phyloP scores from a whole-genome alignment of 2,797 vertebrate species.

The Karalla daura region DNA sequence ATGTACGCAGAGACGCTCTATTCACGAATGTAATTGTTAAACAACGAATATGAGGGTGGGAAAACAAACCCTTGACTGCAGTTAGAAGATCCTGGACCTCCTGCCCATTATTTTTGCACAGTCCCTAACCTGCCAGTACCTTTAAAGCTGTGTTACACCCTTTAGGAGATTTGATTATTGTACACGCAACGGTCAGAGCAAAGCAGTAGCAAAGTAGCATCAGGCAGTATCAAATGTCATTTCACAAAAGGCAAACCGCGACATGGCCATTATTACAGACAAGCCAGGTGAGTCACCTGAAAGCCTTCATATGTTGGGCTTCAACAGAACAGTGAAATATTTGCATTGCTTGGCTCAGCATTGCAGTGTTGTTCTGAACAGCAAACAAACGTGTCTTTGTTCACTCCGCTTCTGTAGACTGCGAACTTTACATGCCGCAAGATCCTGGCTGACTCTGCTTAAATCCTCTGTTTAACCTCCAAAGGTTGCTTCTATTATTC shows the following conservation, averaged over 20 bases:
- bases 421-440: constrained; percentile 1
- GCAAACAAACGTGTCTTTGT: constrained; percentile 1
- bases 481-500: background rate
- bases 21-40: too few relatives aligned
- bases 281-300: constrained; percentile 2
- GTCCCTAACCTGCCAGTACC: constrained; percentile 6
- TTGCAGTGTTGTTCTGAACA: background rate
- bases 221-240: too few relatives aligned
- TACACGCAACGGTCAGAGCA: background rate
- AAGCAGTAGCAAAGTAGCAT: background rate
- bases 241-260: too few relatives aligned
- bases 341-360: constrained; percentile 5
- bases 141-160: background rate
- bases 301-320: background rate
- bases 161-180: background rate
- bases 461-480: constrained; percentile 25
- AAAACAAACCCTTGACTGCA: too few relatives aligned
- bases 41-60: too few relatives aligned
- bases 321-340: constrained; percentile 7
- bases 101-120: constrained; percentile 38
- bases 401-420: background rate
- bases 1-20: too few relatives aligned
- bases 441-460: constrained; percentile 9
- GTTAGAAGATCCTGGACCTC: too few relatives aligned
- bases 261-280: constrained; percentile 4